These are phyloP conservation scores for Oreochromis tanganicae DNA, from an alignment of 2,113 vertebrate genomes.

Conservation along the genomic window DNA sequence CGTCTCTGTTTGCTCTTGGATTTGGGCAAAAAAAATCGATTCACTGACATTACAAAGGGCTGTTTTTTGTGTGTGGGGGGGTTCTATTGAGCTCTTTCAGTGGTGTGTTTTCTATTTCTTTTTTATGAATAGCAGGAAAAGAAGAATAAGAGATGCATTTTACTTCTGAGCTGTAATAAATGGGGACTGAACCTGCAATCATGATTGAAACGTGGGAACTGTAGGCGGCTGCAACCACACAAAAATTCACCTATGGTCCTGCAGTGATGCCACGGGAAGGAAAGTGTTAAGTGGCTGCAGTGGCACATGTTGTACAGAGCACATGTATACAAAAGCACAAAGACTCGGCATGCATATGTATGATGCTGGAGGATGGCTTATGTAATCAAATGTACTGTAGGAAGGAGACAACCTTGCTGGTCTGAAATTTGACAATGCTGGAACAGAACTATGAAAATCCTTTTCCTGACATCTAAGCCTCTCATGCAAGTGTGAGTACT, in stretches of 20 bases:
- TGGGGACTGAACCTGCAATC: not conserved
- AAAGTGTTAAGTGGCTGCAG: not conserved
- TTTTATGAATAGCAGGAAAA: not conserved
- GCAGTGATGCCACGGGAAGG: not conserved
- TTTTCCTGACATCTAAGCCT: conserved; percentile 2
- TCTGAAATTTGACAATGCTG: not conserved
- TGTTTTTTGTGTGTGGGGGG: not conserved
- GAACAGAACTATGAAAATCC: not conserved
- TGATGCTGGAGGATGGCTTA: not conserved
- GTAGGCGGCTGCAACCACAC: not conserved
- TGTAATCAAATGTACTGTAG: not conserved
- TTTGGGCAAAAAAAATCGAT: not conserved
- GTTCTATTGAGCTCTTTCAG: not conserved
- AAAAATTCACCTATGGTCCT: not conserved
- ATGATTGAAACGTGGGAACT: not conserved
- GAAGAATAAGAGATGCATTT: not conserved
- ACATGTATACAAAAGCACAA: not conserved
- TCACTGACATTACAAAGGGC: not conserved
- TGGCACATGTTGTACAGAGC: not conserved
- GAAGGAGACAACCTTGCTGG: not conserved
- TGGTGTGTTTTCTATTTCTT: not conserved
- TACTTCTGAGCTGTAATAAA: not conserved
- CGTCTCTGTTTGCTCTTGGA: not conserved
- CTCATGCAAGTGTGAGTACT: conserved; percentile 32
- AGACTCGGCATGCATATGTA: not conserved